phyloP scores from a whole-genome alignment of 1,140 invertebrate genomes.

The Drosophila bocqueti region DNA sequence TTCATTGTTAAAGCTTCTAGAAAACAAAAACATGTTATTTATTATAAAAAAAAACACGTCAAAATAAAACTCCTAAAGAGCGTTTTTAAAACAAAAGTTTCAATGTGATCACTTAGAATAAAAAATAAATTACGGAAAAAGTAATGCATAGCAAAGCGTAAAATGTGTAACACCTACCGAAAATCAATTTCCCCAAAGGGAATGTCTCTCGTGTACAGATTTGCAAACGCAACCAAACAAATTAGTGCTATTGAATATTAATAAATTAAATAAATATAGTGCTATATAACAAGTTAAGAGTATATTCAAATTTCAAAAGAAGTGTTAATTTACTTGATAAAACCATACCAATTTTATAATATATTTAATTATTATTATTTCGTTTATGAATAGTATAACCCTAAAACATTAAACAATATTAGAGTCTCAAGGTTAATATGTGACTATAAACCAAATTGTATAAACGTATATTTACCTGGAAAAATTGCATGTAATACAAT shows the following conservation, averaged over 20 bases:
- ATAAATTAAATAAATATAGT: constrained; percentile 29
- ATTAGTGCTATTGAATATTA: constrained; percentile 33
- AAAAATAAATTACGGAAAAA: constrained; percentile 20
- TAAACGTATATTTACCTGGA: constrained; percentile 11
- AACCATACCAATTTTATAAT: constrained; percentile 4
- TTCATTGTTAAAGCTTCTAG: constrained; percentile 70
- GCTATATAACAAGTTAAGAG: constrained; percentile 10
- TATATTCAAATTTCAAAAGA: neutral
- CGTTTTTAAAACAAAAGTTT: constrained; percentile 82
- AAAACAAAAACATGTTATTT: constrained; percentile 59
- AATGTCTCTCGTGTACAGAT: constrained; percentile 19
- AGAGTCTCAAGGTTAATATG: constrained; percentile 23
- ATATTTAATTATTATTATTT: constrained; percentile 10
- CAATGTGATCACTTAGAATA: constrained; percentile 82
- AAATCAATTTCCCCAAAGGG: constrained; percentile 15
- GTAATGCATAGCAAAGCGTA: constrained; percentile 71
- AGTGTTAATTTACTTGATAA: constrained; percentile 33
- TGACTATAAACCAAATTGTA: constrained; percentile 25
- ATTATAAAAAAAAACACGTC: constrained; percentile 55
- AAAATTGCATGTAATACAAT: constrained; percentile 15
- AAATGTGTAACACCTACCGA: constrained; percentile 20
- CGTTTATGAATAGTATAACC: constrained; percentile 9
- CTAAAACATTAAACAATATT: constrained; percentile 1
- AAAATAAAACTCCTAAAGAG: constrained; percentile 60
- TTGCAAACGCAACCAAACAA: constrained; percentile 24